phyloP scores from a whole-genome alignment of 2,113 vertebrate genomes.

The Propithecus coquereli region DNA sequence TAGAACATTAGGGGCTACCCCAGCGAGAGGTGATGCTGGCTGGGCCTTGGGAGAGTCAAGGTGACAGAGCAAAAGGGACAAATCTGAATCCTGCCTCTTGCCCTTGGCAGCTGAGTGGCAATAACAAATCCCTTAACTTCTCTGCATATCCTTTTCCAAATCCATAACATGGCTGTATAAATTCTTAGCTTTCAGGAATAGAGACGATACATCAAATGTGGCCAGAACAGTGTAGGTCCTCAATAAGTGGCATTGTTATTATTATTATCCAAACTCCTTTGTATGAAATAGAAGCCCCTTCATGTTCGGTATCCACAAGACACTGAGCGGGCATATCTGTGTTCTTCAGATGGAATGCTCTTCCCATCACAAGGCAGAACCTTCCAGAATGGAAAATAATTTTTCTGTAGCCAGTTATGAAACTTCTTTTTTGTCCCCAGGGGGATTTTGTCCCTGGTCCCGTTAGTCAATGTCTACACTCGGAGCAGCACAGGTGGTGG shows the following conservation, averaged over 20 bases:
- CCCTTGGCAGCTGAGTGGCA: not conserved
- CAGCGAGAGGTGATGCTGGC: not conserved
- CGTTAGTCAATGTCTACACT: not conserved
- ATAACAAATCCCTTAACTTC: not conserved
- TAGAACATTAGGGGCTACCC: not conserved
- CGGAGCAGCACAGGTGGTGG: not conserved
- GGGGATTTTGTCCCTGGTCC: not conserved
- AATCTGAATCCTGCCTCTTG: not conserved
- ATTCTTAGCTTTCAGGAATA: not conserved
- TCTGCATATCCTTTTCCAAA: not conserved
- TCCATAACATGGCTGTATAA: not conserved
- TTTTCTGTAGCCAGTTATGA: not conserved
- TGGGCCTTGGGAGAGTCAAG: not conserved
- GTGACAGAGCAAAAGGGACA: not conserved
- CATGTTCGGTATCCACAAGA: not conserved
- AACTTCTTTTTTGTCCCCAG: not conserved
- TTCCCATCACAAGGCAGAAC: not conserved
- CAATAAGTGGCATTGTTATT: not conserved
- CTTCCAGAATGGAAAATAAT: not conserved
- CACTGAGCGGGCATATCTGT: not conserved
- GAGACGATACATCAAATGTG: not conserved
- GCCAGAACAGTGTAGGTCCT: not conserved
- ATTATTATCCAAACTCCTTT: not conserved
- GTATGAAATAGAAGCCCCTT: not conserved
- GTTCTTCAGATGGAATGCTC: not conserved